phyloP scores from a whole-genome alignment of 1,140 invertebrate species.

The Drosophila navojoa region DNA sequence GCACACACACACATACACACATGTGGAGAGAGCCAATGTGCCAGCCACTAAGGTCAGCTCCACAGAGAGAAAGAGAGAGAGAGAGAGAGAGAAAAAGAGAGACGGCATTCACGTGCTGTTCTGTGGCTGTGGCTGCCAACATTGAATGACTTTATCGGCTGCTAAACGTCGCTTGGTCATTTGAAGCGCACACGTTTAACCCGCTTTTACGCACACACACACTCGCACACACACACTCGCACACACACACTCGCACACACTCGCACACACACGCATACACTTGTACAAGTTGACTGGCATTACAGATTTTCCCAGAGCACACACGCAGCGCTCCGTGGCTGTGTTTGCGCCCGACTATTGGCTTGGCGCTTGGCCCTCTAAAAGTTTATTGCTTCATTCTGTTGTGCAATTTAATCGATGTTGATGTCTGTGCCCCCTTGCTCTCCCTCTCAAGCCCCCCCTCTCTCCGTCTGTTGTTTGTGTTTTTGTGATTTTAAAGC shows the following conservation, averaged over 20 bases:
- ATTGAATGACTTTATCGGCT: conserved; percentile 81
- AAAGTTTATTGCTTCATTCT: conserved; percentile 82
- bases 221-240: conserved; percentile 18
- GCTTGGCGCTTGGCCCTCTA: conserved; percentile 58
- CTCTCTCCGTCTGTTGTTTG: not conserved
- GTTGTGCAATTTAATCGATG: conserved; percentile 81
- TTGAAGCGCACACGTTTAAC: conserved; percentile 81
- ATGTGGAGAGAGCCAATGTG: not conserved
- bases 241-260: conserved; percentile 15
- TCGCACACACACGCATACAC: conserved; percentile 5
- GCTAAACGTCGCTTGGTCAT: conserved; percentile 80
- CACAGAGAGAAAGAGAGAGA: not conserved
- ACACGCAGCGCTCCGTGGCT: not conserved
- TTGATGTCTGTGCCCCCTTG: conserved; percentile 43
- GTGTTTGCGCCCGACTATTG: conserved; percentile 39
- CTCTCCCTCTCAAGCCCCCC: not conserved
- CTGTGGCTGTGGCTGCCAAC: conserved; percentile 39
- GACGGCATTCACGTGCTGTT: conserved; percentile 65
- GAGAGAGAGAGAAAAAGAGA: not conserved
- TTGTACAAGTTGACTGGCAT: conserved; percentile 33
- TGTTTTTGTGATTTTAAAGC: conserved; percentile 69
- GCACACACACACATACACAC: conserved; percentile 31
- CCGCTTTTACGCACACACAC: conserved; percentile 71
- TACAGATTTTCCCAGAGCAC: conserved; percentile 23
- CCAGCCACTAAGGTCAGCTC: not conserved